A percentile compares a stretch with the other conserved stretches of the same genome.
phyloP scores from a whole-genome alignment of 2,888 invertebrate species.

The Hydroisotoma schaefferi region DNA sequence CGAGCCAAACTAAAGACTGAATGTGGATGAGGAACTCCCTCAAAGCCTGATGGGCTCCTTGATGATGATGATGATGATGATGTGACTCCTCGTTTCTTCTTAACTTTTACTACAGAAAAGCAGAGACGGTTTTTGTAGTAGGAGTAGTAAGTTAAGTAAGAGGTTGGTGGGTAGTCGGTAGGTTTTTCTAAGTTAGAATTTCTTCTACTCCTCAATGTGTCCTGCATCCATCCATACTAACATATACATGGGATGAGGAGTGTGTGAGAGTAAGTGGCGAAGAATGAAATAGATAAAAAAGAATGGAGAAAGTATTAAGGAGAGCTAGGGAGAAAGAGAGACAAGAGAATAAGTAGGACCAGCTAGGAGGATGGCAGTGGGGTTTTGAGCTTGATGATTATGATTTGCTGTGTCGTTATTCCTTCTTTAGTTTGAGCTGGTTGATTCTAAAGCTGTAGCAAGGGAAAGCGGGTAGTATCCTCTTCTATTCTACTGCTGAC shows the following conservation, averaged over 20 bases:
- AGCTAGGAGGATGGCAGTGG: slow-evolving; percentile 16
- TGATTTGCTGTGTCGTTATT: slow-evolving; percentile 46
- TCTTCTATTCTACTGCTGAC: too few relatives aligned
- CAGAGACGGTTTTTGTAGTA: background rate
- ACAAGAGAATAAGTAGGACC: background rate
- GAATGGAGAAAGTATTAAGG: slow-evolving; percentile 8
- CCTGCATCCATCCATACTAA: too few relatives aligned
- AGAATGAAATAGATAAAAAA: background rate
- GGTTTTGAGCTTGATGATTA: slow-evolving; percentile 42
- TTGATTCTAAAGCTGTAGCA: slow-evolving; percentile 36
- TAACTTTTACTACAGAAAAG: background rate
- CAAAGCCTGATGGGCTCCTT: background rate
- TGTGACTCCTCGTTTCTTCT: background rate
- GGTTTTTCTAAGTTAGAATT: too few relatives aligned
- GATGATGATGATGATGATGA: slow-evolving; percentile 1
- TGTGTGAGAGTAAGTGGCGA: background rate
- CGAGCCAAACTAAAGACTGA: too few relatives aligned
- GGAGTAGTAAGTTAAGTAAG: too few relatives aligned
- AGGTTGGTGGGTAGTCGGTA: too few relatives aligned
- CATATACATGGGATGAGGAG: too few relatives aligned
- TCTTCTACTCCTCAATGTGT: too few relatives aligned
- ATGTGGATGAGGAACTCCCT: too few relatives aligned
- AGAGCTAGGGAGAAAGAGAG: slow-evolving; percentile 14
- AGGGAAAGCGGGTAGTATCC: background rate
- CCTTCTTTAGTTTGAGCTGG: slow-evolving; percentile 42